Percentiles rank a stretch among this genome's conserved stretches.
Conservation (phyloP, 2,797 vertebrate genomes). For the Corythornis leucogaster region DNA sequence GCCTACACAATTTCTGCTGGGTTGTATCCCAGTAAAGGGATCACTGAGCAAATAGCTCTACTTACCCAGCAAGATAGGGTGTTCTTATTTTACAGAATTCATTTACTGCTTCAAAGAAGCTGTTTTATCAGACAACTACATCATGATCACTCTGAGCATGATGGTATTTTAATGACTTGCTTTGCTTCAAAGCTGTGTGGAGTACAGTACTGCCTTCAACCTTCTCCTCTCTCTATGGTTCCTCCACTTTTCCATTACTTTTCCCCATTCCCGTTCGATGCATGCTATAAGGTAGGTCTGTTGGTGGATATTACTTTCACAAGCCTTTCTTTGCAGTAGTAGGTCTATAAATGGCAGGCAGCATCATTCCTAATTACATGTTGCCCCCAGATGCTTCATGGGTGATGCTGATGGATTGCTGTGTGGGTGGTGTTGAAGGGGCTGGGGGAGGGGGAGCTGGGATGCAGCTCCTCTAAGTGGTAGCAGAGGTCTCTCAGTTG, state of each 20-base stretch:
- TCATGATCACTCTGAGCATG: background rate
- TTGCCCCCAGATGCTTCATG: conserved; percentile 67
- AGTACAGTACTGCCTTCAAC: background rate
- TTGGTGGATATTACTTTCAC: conserved; percentile 39
- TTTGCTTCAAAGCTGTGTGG: conserved; percentile 14
- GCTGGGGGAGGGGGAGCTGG: conserved; percentile 28
- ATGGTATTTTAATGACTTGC: background rate
- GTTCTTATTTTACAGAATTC: background rate
- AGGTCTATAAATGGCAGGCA: conserved; percentile 47
- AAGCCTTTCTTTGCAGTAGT: conserved; percentile 7
- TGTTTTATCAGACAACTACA: background rate
- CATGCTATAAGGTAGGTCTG: background rate
- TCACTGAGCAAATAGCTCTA: background rate
- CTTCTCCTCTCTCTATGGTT: background rate
- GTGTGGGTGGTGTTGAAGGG: conserved; percentile 58
- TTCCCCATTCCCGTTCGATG: background rate
- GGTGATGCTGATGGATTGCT: conserved; percentile 67
- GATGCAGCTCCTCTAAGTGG: conserved; percentile 18
- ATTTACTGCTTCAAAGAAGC: background rate
- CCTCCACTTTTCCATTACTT: background rate
- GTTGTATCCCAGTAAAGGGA: background rate
- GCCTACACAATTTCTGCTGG: background rate
- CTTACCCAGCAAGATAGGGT: background rate
- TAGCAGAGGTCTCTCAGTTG: conserved; percentile 22
- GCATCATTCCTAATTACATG: conserved; percentile 57